Percentiles rank a stretch among this genome's conserved stretches.
Conservation (phyloP, 2,888 invertebrate species). For the Drosophila merina region DNA sequence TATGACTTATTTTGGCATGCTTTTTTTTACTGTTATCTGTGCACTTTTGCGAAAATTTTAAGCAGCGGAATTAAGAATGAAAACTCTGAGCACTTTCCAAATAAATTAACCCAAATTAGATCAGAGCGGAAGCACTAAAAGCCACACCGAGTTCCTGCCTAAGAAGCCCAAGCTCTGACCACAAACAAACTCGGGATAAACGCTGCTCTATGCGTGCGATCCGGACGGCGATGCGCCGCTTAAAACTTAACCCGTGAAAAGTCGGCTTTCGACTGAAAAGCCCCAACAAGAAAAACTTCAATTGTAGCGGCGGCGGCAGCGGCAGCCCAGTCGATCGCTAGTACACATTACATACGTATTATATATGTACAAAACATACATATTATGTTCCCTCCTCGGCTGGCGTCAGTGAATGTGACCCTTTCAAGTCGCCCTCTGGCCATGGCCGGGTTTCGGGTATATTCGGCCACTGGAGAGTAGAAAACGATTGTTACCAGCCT, state of each 20-base stretch:
- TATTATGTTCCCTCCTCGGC: slow-evolving; percentile 14
- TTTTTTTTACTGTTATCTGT: slow-evolving; percentile 33
- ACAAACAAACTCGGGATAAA: slow-evolving; percentile 5
- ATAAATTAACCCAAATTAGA: slow-evolving; percentile 74
- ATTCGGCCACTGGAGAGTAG: slow-evolving; percentile 14
- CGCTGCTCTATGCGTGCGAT: slow-evolving; percentile 9
- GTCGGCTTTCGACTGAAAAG: slow-evolving; percentile 69
- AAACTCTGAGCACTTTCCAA: slow-evolving; percentile 63
- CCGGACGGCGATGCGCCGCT: slow-evolving; percentile 13
- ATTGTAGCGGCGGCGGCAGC: slow-evolving; percentile 62
- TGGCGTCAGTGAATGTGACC: slow-evolving; percentile 36
- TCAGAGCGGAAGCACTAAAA: slow-evolving; percentile 59
- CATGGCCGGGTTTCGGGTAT: slow-evolving; percentile 35
- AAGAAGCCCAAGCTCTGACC: not conserved
- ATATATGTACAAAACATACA: slow-evolving; percentile 22
- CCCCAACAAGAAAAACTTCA: slow-evolving; percentile 53
- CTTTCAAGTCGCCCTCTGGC: slow-evolving; percentile 37
- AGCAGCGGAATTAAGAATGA: slow-evolving; percentile 61
- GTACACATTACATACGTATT: slow-evolving; percentile 19
- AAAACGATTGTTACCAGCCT: slow-evolving; percentile 11
- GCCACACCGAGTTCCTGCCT: slow-evolving; percentile 9
- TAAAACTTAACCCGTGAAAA: slow-evolving; percentile 64
- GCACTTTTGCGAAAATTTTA: slow-evolving; percentile 54
- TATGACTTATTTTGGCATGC: slow-evolving; percentile 27
- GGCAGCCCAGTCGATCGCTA: slow-evolving; percentile 45